phyloP scores from a whole-genome alignment of 2,797 vertebrate genomes.

The Sebastes ruberrimus region DNA sequence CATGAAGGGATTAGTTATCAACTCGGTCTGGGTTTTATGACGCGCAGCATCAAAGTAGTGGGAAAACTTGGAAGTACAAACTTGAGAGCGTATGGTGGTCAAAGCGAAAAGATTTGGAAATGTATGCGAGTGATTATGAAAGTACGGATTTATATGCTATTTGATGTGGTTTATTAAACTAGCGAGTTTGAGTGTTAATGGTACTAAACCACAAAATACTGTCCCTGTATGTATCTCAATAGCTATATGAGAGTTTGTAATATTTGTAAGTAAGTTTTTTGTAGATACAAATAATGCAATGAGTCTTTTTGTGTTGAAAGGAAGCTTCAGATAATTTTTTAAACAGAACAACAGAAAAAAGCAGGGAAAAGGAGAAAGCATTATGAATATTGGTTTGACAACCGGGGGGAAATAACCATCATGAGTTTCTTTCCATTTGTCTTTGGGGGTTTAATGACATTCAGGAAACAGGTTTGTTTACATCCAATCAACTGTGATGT shows the following conservation, averaged over 20 bases:
- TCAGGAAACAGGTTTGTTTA: background rate
- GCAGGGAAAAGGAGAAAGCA: too few species aligned
- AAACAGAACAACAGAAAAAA: background rate
- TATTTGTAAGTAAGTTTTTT: background rate
- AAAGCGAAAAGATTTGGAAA: background rate
- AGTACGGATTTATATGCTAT: background rate
- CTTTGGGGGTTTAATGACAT: background rate
- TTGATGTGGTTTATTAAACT: background rate
- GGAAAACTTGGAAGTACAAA: background rate
- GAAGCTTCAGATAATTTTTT: background rate
- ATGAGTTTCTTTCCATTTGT: background rate
- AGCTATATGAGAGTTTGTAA: too few species aligned
- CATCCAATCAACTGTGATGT: background rate
- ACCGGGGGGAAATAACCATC: too few species aligned
- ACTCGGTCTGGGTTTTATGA: background rate
- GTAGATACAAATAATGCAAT: background rate
- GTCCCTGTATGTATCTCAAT: too few species aligned
- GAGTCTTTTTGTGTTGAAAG: background rate
- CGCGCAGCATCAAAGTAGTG: background rate
- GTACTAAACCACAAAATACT: too few species aligned
- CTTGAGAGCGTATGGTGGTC: background rate
- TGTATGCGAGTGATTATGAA: background rate
- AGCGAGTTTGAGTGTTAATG: background rate
- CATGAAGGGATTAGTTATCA: background rate
- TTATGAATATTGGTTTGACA: background rate